Percentiles rank a stretch among this genome's conserved stretches.
These are phyloP conservation scores for Fratercula arctica DNA, from an alignment of 2,797 vertebrate species.

Conservation along the genomic window DNA sequence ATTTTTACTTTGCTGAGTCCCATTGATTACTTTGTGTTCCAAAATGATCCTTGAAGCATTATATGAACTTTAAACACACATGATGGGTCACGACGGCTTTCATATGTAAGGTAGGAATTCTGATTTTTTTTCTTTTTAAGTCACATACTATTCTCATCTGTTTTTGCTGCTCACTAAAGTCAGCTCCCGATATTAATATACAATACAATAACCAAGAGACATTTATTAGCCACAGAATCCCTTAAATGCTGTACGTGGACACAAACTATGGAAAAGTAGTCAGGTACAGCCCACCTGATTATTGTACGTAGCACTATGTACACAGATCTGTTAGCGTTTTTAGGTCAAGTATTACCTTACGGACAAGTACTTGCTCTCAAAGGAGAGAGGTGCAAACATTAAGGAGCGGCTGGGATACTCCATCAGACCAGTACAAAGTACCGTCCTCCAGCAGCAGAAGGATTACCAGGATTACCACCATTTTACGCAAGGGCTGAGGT, in stretches of 20 bases:
- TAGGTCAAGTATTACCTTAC: background rate
- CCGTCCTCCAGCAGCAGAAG: background rate
- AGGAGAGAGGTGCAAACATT: background rate
- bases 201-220: background rate
- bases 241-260: background rate
- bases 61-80: background rate
- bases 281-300: background rate
- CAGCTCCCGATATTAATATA: background rate
- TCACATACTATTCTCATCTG: background rate
- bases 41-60: conserved; percentile 10
- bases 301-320: background rate
- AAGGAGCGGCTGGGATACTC: background rate
- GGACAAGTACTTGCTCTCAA: background rate
- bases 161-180: background rate
- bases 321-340: background rate
- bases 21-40: background rate
- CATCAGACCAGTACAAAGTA: background rate
- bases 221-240: background rate
- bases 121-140: background rate
- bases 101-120: background rate
- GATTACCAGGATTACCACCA: conserved; percentile 1
- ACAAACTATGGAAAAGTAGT: background rate
- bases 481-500: background rate
- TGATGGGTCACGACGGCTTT: background rate
- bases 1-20: background rate